Base-by-base conservation (phyloP, 1,140 invertebrate species). In the Papilio dardanus region DNA sequence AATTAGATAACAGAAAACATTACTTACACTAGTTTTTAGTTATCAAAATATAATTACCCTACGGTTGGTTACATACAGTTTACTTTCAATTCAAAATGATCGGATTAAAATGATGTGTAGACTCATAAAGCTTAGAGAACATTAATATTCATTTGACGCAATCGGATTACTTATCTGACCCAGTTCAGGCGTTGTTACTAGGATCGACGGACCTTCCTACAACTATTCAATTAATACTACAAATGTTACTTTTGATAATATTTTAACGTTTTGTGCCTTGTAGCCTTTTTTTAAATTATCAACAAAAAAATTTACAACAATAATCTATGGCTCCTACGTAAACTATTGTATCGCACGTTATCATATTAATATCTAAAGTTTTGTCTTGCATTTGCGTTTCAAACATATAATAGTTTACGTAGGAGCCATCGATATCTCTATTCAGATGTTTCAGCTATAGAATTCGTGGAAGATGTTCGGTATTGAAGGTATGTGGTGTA, bases 91-190 rank as follows among this genome's bases (percentile, higher is more conserved):
- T 62, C 3, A 30, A 62, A 28, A 62, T 62, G 24, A 62, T 62
- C 54, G 24, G 54, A 62, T 62, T 62, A 62, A 62, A 62, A 62
- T 62, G 54, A 62, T 62, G 54, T 62, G 54, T 62, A 28, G 54
- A 62, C 54, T 62, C 54, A 62, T 62, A 62, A 62, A 30, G 54
- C 54, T 62, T 62, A 62, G 54, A 30, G 54, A 62, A 28, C 54
- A 62, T 62, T 62, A 62, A 62, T 62, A 62, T 62, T 62, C 54
- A 62, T 62, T 62, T 62, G 54, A 62, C 54, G 54, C 54, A 28
- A 28, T 28, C 54, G 54, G 54, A 62, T 62, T 62, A 62, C 54
- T 62, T 62, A 62, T 62, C 54, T 62, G 54, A 62, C 54, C 54
- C 54, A 62, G 54, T 62, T 62, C 54, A 62, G 54, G 54, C 54